phyloP scores from a whole-genome alignment of 2,797 vertebrate species.

The Tragopan temminckii region DNA sequence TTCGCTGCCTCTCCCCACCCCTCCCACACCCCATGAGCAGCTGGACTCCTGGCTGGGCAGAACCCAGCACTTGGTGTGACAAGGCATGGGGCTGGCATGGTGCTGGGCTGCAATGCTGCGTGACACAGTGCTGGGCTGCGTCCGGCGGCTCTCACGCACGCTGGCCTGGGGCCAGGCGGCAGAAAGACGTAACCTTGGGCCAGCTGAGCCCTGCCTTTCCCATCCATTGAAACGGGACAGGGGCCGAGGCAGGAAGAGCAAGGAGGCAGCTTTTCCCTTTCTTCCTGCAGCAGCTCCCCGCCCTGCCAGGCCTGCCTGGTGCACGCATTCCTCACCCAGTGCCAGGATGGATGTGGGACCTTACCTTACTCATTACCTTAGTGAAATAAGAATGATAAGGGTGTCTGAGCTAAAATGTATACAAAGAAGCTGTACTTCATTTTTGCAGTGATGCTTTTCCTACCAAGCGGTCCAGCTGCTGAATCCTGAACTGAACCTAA shows the following conservation, averaged over 20 bases:
- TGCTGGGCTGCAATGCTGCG: slow-evolving; percentile 41
- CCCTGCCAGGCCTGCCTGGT: slow-evolving; percentile 63
- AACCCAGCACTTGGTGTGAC: rapidly evolving
- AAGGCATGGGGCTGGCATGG: slow-evolving; percentile 1
- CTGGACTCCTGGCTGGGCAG: not conserved
- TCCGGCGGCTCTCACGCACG: slow-evolving; percentile 49
- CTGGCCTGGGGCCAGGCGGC: slow-evolving; percentile 61
- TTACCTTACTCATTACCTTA: not conserved
- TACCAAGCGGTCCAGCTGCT: not conserved
- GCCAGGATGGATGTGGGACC: slow-evolving; percentile 5
- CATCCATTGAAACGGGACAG: slow-evolving; percentile 16
- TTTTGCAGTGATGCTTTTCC: not conserved
- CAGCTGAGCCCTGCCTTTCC: not conserved
- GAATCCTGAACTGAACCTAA: not conserved
- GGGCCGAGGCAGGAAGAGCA: slow-evolving; percentile 37
- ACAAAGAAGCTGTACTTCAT: not conserved
- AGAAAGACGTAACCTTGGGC: slow-evolving; percentile 62
- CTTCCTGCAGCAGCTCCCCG: slow-evolving; percentile 74
- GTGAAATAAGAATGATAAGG: not conserved
- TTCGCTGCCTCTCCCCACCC: not conserved
- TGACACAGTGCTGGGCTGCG: slow-evolving; percentile 64
- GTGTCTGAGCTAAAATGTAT: not conserved
- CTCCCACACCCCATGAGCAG: not conserved
- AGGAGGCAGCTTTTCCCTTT: slow-evolving; percentile 62
- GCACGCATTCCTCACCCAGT: not conserved